Conservation (phyloP, 2,113 vertebrate species). For the Phasianus colchicus region DNA sequence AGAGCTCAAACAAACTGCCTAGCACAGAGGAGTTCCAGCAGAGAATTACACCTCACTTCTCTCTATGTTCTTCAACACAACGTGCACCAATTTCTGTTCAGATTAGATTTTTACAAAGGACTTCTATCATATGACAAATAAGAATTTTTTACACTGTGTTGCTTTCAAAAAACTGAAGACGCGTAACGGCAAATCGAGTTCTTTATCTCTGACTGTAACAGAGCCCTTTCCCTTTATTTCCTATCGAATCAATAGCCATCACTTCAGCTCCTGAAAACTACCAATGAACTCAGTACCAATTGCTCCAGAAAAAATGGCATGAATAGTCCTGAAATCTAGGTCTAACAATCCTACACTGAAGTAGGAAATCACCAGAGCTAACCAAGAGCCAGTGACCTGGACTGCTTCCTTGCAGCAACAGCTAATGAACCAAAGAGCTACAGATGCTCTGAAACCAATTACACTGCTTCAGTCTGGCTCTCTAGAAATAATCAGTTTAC, state of each 20-base stretch:
- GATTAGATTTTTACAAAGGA: neutral
- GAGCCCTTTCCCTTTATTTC: neutral
- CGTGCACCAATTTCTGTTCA: neutral
- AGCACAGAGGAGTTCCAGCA: neutral
- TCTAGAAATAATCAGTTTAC: neutral
- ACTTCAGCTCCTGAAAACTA: neutral
- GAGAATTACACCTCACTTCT: neutral
- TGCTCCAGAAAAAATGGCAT: rapidly evolving
- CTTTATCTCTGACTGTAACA: neutral
- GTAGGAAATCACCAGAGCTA: neutral
- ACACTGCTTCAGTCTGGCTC: neutral
- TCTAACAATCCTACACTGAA: neutral
- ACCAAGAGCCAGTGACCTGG: neutral
- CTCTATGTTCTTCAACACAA: neutral
- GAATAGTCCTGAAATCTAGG: neutral
- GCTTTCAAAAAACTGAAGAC: neutral
- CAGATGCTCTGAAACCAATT: neutral
- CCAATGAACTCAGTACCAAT: neutral
- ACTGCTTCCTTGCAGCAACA: neutral
- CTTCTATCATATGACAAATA: neutral
- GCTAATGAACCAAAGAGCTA: neutral
- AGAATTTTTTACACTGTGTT: neutral
- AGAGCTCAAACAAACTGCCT: neutral
- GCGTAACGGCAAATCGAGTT: neutral
- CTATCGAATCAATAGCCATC: neutral